Conservation (phyloP, 1,140 invertebrate genomes). For the Penaeus indicus region DNA sequence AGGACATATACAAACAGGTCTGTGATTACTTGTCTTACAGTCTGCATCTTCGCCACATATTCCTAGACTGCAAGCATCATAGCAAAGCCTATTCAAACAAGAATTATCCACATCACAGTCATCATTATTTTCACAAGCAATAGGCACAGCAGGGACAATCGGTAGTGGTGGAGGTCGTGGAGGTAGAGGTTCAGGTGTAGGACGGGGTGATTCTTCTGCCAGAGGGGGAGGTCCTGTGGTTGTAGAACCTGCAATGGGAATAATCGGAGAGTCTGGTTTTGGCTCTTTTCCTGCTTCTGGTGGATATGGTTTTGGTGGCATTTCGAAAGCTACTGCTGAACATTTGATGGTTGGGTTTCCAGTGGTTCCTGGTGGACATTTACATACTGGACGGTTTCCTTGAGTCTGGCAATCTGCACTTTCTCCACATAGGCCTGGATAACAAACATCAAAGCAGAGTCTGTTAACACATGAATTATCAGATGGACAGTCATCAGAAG, state of each 20-base stretch:
- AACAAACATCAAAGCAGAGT: slow-evolving; percentile 47
- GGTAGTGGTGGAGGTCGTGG: slow-evolving; percentile 6
- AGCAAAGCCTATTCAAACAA: slow-evolving; percentile 86
- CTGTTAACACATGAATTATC: slow-evolving; percentile 49
- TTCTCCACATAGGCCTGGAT: slow-evolving; percentile 49
- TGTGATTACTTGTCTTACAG: slow-evolving; percentile 85
- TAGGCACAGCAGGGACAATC: slow-evolving; percentile 15
- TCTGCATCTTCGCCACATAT: slow-evolving; percentile 89
- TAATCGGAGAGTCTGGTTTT: neutral
- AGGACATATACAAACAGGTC: slow-evolving; percentile 71
- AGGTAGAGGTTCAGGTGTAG: slow-evolving; percentile 24
- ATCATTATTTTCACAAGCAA: slow-evolving; percentile 62
- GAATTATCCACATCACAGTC: slow-evolving; percentile 91
- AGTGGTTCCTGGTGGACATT: slow-evolving; percentile 81
- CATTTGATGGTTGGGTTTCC: slow-evolving; percentile 86
- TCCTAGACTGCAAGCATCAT: slow-evolving; percentile 88
- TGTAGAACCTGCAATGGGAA: slow-evolving; percentile 23
- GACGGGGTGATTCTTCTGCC: slow-evolving; percentile 30
- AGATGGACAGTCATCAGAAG: slow-evolving; percentile 34
- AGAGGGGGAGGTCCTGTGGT: slow-evolving; percentile 35
- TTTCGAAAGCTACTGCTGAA: slow-evolving; percentile 77
- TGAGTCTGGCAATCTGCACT: slow-evolving; percentile 47
- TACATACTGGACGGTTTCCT: slow-evolving; percentile 60
- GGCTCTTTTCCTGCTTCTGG: slow-evolving; percentile 26
- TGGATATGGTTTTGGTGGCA: slow-evolving; percentile 10